Percentiles rank a stretch among this genome's conserved stretches.
phyloP scores from a whole-genome alignment of 2,888 invertebrate species.

The Trissonchulus sp. region DNA sequence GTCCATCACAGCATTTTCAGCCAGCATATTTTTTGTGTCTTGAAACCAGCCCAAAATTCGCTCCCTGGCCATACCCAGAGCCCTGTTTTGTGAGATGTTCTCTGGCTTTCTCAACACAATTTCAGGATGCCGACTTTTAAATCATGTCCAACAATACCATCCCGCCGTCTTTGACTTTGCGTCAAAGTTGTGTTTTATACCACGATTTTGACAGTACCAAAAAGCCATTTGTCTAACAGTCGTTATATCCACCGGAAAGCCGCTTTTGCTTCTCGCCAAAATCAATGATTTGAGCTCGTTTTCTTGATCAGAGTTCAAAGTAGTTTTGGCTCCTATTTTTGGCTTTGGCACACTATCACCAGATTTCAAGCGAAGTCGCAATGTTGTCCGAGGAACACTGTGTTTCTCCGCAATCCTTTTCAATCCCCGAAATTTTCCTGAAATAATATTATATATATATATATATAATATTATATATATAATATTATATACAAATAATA shows the following conservation, averaged over 20 bases:
- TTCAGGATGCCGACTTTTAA: conserved; percentile 22
- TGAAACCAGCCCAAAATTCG: not conserved
- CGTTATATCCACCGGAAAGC: conserved; percentile 1
- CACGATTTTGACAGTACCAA: not conserved
- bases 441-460: too few species aligned
- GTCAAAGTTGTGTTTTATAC: not conserved
- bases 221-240: conserved; percentile 8
- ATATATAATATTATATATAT: too few species aligned
- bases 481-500: too few species aligned
- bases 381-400: too few species aligned
- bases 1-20: not conserved
- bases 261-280: too few species aligned
- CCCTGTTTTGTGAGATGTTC: not conserved
- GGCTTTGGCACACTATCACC: too few species aligned
- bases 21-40: not conserved
- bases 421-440: too few species aligned
- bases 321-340: too few species aligned
- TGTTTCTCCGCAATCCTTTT: too few species aligned
- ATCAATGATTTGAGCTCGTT: too few species aligned
- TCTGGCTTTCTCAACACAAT: not conserved
- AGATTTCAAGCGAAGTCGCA: too few species aligned
- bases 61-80: conserved; percentile 12
- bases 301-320: too few species aligned
- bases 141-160: conserved; percentile 10
- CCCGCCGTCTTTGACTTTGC: not conserved